Evolutionary conservation across 2,113 vertebrate genomes (phyloP).

Genomic region (Benitochromis conjunctus): DNA sequence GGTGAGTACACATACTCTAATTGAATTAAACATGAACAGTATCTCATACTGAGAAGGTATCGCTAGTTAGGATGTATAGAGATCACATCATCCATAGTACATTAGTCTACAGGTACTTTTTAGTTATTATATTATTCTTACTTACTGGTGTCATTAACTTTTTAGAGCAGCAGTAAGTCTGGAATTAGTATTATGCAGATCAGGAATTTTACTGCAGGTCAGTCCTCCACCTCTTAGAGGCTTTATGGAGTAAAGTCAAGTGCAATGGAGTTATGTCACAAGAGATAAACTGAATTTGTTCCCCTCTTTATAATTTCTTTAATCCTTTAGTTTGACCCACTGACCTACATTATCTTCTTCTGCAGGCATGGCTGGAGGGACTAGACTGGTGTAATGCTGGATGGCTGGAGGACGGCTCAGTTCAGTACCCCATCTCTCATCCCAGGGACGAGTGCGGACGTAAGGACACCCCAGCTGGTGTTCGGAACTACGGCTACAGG

Average conservation of each 20-base stretch:
- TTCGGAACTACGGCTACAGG: slow-evolving; percentile 90
- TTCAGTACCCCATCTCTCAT: slow-evolving; percentile 89
- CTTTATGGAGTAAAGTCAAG: background rate
- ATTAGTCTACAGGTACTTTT: background rate
- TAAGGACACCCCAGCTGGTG: slow-evolving; percentile 78
- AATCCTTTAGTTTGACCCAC: background rate
- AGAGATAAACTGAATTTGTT: background rate
- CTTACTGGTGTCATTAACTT: background rate
- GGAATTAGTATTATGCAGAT: background rate
- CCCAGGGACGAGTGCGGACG: slow-evolving; percentile 86
- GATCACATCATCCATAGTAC: fast-evolving
- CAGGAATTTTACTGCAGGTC: background rate
- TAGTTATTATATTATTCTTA: background rate
- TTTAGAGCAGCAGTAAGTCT: background rate
- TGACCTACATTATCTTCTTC: background rate
- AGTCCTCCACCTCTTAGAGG: background rate
- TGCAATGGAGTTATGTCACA: background rate
- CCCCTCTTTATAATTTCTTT: background rate
- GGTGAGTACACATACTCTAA: background rate
- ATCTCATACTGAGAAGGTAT: background rate
- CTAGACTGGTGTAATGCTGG: slow-evolving; percentile 96
- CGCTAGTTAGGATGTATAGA: background rate
- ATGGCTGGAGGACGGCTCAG: slow-evolving; percentile 91
- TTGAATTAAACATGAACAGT: background rate
- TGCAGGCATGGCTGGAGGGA: slow-evolving; percentile 85